A percentile compares a stretch with the other conserved stretches of the same genome.
These are phyloP conservation scores for Teleopsis dalmanni DNA, from an alignment of 1,140 invertebrate species.

Conservation along the genomic window DNA sequence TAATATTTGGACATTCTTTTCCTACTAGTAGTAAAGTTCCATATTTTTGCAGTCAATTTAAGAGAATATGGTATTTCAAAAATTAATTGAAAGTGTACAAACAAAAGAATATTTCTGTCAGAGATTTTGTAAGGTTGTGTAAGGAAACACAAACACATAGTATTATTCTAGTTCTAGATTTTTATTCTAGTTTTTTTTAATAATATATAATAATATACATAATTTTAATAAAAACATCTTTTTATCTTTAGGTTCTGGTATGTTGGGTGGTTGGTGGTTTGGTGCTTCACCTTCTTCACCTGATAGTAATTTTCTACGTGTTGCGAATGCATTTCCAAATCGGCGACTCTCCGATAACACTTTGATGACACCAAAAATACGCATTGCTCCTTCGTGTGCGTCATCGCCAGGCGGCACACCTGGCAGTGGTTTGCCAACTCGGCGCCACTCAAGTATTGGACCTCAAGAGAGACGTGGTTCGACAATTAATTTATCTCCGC, in stretches of 20 bases:
- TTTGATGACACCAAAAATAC: conserved; percentile 81
- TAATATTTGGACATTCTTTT: no score
- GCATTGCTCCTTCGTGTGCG: conserved; percentile 74
- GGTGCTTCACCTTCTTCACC: conserved; percentile 65
- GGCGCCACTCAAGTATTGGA: conserved; percentile 82
- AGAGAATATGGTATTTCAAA: no score
- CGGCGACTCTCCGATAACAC: conserved; percentile 85
- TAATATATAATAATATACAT: no score
- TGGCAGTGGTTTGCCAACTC: conserved; percentile 68
- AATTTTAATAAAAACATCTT: no score
- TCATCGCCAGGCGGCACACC: conserved; percentile 79
- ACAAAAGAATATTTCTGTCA: no score
- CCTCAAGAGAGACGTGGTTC: conserved; percentile 78
- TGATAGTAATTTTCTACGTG: conserved; percentile 79
- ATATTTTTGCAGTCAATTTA: no score
- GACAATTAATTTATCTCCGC: conserved; percentile 76
- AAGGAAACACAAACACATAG: no score
- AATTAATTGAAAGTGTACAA: no score
- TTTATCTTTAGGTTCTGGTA: conserved; percentile 47
- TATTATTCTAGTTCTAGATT: no score
- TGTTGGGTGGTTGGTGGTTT: conserved; percentile 66
- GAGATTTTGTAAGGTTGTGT: no score
- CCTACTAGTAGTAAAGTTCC: no score
- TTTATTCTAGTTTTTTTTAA: no score
- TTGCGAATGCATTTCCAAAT: conserved; percentile 68